Conservation (phyloP, 2,888 invertebrate genomes). For the Gerris lacustris region DNA sequence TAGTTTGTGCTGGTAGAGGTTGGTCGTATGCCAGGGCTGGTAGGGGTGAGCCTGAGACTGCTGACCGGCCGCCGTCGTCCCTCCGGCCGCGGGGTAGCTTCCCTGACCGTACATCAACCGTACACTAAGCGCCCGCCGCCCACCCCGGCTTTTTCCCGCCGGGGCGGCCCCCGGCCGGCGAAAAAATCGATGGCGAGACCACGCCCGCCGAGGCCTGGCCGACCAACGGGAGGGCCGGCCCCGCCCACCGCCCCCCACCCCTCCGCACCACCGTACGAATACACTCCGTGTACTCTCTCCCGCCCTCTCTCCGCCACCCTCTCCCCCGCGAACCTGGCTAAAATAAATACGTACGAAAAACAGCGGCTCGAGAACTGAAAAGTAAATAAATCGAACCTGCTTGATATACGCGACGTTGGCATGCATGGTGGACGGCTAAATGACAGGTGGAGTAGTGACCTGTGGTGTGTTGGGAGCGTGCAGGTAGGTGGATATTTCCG, state of each 20-base stretch:
- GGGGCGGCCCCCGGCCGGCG: constrained; percentile 8
- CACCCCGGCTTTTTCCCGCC: not conserved
- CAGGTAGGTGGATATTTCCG: constrained; percentile 85
- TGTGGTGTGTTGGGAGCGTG: constrained; percentile 91
- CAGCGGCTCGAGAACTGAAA: not conserved
- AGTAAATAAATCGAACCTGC: constrained; percentile 24
- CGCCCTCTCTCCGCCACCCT: constrained; percentile 3
- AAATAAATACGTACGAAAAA: no score
- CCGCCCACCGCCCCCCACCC: constrained; percentile 24
- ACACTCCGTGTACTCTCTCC: constrained; percentile 17
- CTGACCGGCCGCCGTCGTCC: constrained; percentile 4
- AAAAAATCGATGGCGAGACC: constrained; percentile 24
- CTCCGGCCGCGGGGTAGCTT: constrained; percentile 17
- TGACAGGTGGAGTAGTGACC: constrained; percentile 44
- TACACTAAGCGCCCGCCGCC: not conserved
- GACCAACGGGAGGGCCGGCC: constrained; percentile 21
- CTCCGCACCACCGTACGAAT: constrained; percentile 20
- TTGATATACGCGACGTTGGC: constrained; percentile 26
- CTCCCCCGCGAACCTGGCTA: not conserved
- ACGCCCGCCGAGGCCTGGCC: constrained; percentile 18
- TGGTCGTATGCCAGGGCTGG: constrained; percentile 9
- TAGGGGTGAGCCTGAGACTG: constrained; percentile 13
- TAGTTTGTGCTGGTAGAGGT: constrained; percentile 3
- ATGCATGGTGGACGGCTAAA: constrained; percentile 22
- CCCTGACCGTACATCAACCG: constrained; percentile 20